phyloP scores from a whole-genome alignment of 2,888 invertebrate genomes.

The Idaea straminata region DNA sequence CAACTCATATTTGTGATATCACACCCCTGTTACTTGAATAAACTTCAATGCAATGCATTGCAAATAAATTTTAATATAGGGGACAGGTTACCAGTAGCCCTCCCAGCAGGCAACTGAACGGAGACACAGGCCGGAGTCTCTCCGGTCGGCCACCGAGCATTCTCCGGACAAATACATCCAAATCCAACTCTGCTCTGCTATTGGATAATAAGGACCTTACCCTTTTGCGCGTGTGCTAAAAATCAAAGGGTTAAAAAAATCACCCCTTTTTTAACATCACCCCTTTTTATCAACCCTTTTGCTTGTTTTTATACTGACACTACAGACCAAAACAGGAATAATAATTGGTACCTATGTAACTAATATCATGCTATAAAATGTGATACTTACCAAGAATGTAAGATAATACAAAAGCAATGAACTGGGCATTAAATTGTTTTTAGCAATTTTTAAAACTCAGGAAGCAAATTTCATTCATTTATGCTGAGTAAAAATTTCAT shows the following conservation, averaged over 20 bases:
- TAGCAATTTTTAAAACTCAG: too few species aligned
- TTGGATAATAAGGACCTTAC: conserved; percentile 67
- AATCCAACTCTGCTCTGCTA: conserved; percentile 61
- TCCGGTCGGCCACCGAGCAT: conserved; percentile 40
- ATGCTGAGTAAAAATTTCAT: too few species aligned
- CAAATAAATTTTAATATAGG: conserved; percentile 34
- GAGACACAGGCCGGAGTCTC: conserved; percentile 30
- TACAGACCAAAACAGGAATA: background rate
- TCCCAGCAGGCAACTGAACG: conserved; percentile 50
- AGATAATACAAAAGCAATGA: too few species aligned
- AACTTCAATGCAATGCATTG: too few species aligned
- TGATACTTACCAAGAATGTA: background rate
- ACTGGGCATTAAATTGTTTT: too few species aligned
- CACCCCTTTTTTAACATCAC: conserved; percentile 65
- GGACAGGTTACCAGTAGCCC: conserved; percentile 49
- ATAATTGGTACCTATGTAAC: background rate
- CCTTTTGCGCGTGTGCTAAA: conserved; percentile 78
- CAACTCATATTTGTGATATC: background rate
- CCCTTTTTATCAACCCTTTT: conserved; percentile 54
- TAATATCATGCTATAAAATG: background rate
- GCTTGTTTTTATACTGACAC: conserved; percentile 12
- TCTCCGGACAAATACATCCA: conserved; percentile 63
- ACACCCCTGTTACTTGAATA: background rate
- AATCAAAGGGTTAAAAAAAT: conserved; percentile 71
- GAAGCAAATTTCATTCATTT: too few species aligned